phyloP scores from a whole-genome alignment of 2,113 vertebrate species.

The Cryptoleucopteryx plumbea region DNA sequence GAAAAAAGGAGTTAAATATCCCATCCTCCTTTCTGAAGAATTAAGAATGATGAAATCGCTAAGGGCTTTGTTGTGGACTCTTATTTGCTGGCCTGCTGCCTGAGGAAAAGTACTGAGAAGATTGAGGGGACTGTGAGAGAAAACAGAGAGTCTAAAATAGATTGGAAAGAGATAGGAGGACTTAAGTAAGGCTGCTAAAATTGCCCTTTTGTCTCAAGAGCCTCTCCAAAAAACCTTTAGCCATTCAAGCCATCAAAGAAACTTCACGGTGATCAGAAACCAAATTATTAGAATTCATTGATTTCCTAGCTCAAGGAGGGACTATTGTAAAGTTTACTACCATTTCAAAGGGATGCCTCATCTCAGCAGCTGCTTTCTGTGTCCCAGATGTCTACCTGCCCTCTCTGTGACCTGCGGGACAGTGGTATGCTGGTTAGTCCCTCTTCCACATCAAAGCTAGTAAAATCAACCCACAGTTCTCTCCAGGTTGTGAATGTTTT shows the following conservation, averaged over 20 bases:
- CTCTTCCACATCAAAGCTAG: neutral
- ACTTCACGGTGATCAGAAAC: neutral
- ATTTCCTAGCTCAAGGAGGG: neutral
- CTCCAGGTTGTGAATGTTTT: neutral
- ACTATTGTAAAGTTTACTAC: neutral
- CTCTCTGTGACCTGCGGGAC: neutral
- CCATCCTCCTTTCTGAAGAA: neutral
- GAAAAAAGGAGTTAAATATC: neutral
- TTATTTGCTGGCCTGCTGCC: neutral
- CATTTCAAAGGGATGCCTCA: neutral
- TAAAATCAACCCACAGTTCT: neutral
- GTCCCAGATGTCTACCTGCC: neutral
- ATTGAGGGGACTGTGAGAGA: neutral
- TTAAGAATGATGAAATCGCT: neutral
- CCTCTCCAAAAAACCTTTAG: neutral
- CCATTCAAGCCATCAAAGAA: neutral
- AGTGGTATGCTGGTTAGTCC: neutral
- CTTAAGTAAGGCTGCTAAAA: neutral
- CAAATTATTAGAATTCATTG: neutral
- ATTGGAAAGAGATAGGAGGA: neutral
- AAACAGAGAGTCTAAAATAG: neutral
- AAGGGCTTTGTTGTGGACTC: neutral
- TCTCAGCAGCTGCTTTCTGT: neutral
- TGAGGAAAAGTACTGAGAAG: neutral
- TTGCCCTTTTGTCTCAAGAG: neutral